These are phyloP conservation scores for Pterobdella sp. DNA, from an alignment of 2,888 invertebrate genomes.

Conservation along the genomic window DNA sequence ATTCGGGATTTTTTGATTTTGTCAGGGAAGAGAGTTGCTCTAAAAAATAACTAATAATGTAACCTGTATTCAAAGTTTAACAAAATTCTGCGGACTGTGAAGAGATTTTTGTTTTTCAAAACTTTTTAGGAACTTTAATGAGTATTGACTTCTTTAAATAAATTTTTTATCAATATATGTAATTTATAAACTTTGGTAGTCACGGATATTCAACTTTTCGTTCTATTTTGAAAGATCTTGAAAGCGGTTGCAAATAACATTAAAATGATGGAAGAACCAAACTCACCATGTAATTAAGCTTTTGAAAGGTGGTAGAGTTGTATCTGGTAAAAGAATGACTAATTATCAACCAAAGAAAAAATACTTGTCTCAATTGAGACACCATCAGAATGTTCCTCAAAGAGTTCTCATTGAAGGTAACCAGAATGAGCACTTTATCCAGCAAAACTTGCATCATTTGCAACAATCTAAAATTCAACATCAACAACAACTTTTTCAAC, in stretches of 20 bases:
- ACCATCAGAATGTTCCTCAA: slow-evolving; percentile 14
- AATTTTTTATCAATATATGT: too few species aligned
- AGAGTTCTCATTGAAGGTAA: too few species aligned
- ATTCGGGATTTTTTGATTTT: slow-evolving; percentile 7
- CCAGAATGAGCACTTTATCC: neutral
- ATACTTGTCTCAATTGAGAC: slow-evolving; percentile 31
- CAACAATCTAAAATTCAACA: neutral
- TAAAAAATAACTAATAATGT: too few species aligned
- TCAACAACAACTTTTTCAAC: neutral
- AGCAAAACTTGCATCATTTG: neutral
- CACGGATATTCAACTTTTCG: neutral
- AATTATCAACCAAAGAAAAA: slow-evolving; percentile 34
- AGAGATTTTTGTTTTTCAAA: too few species aligned
- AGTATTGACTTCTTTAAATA: too few species aligned
- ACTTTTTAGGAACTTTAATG: neutral
- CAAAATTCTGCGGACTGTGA: too few species aligned
- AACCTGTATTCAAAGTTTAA: too few species aligned
- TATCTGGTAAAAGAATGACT: slow-evolving; percentile 23
- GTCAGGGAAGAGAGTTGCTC: too few species aligned
- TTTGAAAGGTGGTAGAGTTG: neutral
- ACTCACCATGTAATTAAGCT: neutral
- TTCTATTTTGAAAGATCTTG: neutral
- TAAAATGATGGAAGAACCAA: neutral
- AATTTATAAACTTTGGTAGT: too few species aligned
- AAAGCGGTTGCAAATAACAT: neutral